Evolutionary conservation across 2,113 vertebrate genomes (phyloP).

Genomic region (Lanius collurio): DNA sequence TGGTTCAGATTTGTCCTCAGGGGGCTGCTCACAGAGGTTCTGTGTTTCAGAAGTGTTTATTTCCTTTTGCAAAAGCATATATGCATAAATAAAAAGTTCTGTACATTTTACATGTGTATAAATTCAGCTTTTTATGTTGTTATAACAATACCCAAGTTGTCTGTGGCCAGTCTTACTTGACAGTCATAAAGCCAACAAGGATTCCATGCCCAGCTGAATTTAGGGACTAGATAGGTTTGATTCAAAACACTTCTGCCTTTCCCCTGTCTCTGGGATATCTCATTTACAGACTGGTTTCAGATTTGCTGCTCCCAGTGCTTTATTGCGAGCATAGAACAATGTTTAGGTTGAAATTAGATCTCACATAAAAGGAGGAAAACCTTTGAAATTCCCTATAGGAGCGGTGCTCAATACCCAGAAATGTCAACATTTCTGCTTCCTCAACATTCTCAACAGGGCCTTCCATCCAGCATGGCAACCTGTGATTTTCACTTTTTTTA

Average conservation of each 20-base stretch:
- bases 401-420: not conserved
- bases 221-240: not conserved
- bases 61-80: not conserved
- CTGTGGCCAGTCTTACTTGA: not conserved
- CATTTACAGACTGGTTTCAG: not conserved
- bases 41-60: not conserved
- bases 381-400: not conserved
- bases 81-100: not conserved
- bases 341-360: not conserved
- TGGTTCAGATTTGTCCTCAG: not conserved
- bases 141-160: not conserved
- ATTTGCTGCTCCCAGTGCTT: not conserved
- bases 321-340: not conserved
- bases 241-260: not conserved
- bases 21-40: not conserved
- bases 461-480: not conserved
- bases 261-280: not conserved
- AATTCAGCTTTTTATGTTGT: not conserved
- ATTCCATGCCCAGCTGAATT: not conserved
- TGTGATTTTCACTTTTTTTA: not conserved
- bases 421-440: not conserved
- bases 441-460: not conserved
- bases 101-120: not conserved
- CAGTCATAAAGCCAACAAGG: not conserved
- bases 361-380: not conserved